These are phyloP conservation scores for Coracias cyanogaster DNA, from an alignment of 2,797 vertebrate genomes.

Conservation along the genomic window DNA sequence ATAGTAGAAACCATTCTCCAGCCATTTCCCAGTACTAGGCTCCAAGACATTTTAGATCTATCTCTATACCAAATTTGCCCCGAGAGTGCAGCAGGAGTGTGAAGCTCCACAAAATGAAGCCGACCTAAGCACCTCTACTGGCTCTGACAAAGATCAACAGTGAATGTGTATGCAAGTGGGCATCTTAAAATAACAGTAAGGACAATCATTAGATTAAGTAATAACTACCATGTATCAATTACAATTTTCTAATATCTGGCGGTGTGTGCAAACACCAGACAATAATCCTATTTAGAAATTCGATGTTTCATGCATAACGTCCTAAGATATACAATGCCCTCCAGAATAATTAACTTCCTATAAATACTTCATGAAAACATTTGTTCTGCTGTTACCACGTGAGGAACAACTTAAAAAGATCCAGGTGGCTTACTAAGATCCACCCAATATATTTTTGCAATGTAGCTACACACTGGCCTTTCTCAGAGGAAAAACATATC, in stretches of 20 bases:
- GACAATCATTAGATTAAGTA: slow-evolving; percentile 4
- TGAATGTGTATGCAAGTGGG: neutral
- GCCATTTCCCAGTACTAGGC: neutral
- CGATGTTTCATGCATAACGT: neutral
- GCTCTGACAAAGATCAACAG: neutral
- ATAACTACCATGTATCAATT: neutral
- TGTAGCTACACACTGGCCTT: neutral
- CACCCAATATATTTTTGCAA: neutral
- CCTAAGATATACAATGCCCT: neutral
- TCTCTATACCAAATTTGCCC: neutral
- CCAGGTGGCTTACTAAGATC: neutral
- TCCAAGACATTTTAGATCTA: neutral
- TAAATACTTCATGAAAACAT: neutral
- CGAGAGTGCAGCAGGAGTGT: neutral
- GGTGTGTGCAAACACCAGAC: neutral
- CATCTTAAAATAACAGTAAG: slow-evolving; percentile 7
- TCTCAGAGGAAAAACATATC: neutral
- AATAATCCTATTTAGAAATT: neutral
- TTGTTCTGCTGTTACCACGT: neutral
- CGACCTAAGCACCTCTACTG: neutral
- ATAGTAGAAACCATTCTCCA: neutral
- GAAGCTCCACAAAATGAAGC: neutral
- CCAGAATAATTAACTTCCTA: neutral
- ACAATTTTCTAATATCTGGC: neutral
- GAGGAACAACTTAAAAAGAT: neutral